Evolutionary conservation across 2,113 vertebrate species (phyloP).

Genomic region (Phalacrocorax aristotelis): DNA sequence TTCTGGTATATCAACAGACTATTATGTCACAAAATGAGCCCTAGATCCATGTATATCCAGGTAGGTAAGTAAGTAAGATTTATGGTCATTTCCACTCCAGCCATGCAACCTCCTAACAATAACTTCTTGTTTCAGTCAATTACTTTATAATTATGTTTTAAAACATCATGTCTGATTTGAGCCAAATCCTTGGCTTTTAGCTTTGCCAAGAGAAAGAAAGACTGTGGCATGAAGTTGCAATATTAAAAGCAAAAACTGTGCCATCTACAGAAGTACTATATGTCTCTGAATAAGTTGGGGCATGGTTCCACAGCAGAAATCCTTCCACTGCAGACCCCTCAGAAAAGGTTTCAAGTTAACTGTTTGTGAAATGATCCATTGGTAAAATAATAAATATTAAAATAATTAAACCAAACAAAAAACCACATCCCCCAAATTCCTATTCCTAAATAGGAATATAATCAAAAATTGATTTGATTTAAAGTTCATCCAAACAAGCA

Average conservation of each 20-base stretch:
- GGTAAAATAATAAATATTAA: not conserved
- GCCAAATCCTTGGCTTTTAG: slow-evolving; percentile 37
- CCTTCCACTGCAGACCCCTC: not conserved
- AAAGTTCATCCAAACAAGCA: not conserved
- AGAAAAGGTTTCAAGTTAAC: not conserved
- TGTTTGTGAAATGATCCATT: not conserved
- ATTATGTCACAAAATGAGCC: not conserved
- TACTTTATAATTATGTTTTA: slow-evolving; percentile 40
- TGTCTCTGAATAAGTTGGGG: not conserved
- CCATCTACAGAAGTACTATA: not conserved
- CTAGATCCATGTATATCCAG: not conserved
- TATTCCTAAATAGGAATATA: not conserved
- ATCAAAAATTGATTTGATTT: not conserved
- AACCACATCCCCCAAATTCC: rapidly evolving
- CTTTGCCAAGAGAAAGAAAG: not conserved
- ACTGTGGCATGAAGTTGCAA: not conserved
- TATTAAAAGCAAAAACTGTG: not conserved
- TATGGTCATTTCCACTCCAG: not conserved
- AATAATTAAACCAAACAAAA: not conserved
- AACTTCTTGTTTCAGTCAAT: slow-evolving; percentile 34
- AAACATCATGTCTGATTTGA: not conserved
- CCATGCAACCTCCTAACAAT: not conserved
- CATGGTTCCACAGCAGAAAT: not conserved
- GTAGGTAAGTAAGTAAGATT: not conserved
- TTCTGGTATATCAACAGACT: not conserved